Percentiles rank a stretch among this genome's conserved stretches.
phyloP scores from a whole-genome alignment of 2,113 vertebrate genomes.

The Brachirus orientalis region DNA sequence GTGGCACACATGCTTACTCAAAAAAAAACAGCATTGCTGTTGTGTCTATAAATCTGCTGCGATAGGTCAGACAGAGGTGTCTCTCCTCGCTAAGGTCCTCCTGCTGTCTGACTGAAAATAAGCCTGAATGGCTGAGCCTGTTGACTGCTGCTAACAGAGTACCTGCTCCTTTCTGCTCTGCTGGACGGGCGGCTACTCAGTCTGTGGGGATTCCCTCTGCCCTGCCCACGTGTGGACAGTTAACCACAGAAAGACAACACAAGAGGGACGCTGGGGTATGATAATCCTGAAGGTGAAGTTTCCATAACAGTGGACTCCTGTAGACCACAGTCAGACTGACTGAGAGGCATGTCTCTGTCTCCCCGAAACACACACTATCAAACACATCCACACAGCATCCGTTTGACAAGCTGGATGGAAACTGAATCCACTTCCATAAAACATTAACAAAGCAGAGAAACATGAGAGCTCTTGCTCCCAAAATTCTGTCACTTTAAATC shows the following conservation, averaged over 20 bases:
- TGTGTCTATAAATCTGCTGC: conserved; percentile 43
- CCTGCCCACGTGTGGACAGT: conserved; percentile 37
- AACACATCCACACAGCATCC: background rate
- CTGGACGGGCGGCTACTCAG: conserved; percentile 32
- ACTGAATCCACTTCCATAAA: conserved; percentile 52
- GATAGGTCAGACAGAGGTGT: conserved; percentile 39
- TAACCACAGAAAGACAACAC: too few relatives aligned
- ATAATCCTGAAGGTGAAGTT: conserved; percentile 15
- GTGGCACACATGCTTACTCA: too few relatives aligned
- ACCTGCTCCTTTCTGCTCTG: conserved; percentile 39
- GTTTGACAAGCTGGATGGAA: conserved; percentile 23
- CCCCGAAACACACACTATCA: background rate
- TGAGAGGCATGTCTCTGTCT: conserved; percentile 11
- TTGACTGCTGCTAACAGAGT: conserved; percentile 57
- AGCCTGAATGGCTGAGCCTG: conserved; percentile 38
- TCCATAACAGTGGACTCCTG: conserved; percentile 16
- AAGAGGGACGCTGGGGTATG: conserved; percentile 6
- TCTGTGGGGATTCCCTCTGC: conserved; percentile 65
- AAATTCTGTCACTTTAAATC: too few relatives aligned
- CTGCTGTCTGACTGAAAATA: conserved; percentile 64
- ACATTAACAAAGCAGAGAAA: too few relatives aligned
- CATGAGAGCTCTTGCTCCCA: too few relatives aligned
- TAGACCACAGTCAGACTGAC: conserved; percentile 13
- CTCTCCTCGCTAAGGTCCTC: conserved; percentile 23
- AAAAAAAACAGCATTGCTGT: too few relatives aligned